These are phyloP conservation scores for Amphiprion clarkii DNA, from an alignment of 2,797 vertebrate species.

Conservation along the genomic window DNA sequence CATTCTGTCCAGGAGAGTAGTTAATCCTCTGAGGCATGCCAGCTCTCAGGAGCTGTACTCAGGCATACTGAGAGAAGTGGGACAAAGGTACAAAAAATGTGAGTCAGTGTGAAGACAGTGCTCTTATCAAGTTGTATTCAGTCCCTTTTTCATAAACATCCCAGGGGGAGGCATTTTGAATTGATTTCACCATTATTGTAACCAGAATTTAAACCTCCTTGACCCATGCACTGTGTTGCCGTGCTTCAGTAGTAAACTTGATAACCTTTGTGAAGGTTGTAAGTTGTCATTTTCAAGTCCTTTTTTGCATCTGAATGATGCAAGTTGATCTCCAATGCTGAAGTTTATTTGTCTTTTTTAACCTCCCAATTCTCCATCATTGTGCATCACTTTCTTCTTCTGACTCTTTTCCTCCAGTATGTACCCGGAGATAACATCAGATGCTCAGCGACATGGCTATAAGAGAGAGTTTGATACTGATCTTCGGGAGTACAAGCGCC, in stretches of 20 bases:
- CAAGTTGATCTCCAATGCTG: not conserved
- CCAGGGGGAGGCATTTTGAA: not conserved
- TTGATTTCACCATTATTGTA: constrained; percentile 9
- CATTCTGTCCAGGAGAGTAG: constrained; percentile 47
- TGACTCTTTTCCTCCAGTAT: constrained; percentile 68
- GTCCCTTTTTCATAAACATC: not conserved
- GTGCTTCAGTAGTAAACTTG: not conserved
- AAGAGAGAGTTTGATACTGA: constrained; percentile 90
- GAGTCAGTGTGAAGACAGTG: constrained; percentile 33
- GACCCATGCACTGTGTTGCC: not conserved
- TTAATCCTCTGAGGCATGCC: constrained; percentile 79
- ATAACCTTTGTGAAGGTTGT: not conserved
- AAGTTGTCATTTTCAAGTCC: not conserved
- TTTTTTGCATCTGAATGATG: not conserved
- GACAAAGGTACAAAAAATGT: constrained; percentile 71
- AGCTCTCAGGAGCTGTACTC: constrained; percentile 60
- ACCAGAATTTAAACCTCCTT: not conserved
- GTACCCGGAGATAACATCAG: constrained; percentile 88
- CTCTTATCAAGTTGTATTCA: constrained; percentile 17
- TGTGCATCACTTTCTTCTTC: not conserved
- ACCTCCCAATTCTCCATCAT: not conserved
- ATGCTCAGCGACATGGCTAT: constrained; percentile 85
- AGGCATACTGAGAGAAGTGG: constrained; percentile 74
- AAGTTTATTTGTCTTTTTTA: not conserved
- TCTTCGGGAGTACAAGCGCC: constrained; percentile 87